phyloP scores from a whole-genome alignment of 1,140 invertebrate genomes.

The Trypoxylus dichotomus region DNA sequence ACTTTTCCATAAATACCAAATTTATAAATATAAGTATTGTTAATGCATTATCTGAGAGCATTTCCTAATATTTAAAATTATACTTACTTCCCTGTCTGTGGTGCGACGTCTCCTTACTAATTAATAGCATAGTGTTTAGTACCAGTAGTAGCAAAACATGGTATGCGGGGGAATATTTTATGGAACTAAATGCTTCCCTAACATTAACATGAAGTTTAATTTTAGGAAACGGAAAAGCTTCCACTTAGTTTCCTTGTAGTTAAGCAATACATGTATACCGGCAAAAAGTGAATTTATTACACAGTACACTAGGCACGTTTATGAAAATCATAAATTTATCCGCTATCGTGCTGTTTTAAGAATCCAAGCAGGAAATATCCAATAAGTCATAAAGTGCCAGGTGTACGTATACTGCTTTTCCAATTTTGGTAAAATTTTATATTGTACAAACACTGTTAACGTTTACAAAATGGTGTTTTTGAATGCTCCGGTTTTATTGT shows the following conservation, averaged over 20 bases:
- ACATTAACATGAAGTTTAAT: conserved; percentile 5
- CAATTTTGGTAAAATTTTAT: neutral
- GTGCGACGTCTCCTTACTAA: neutral
- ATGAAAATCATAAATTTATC: conserved; percentile 18
- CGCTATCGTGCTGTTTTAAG: neutral
- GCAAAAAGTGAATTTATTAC: conserved; percentile 24
- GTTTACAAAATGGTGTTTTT: neutral
- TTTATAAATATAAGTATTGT: too few species aligned
- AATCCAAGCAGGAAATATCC: conserved; percentile 2
- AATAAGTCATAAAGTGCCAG: neutral
- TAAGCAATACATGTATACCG: conserved; percentile 7
- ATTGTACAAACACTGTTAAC: neutral
- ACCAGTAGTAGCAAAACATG: neutral
- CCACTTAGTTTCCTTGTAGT: conserved; percentile 3
- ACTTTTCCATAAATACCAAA: too few species aligned
- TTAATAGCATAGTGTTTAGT: conserved; percentile 7
- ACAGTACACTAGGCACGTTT: conserved; percentile 7
- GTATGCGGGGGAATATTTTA: neutral
- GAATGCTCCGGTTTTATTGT: too few species aligned
- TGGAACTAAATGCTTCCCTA: neutral
- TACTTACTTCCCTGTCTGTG: neutral
- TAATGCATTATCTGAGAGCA: neutral
- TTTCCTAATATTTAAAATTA: neutral
- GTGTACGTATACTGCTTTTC: neutral
- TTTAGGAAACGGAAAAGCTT: neutral